Conservation (phyloP, 2,888 invertebrate species). For the Tenthredo distinguenda region DNA sequence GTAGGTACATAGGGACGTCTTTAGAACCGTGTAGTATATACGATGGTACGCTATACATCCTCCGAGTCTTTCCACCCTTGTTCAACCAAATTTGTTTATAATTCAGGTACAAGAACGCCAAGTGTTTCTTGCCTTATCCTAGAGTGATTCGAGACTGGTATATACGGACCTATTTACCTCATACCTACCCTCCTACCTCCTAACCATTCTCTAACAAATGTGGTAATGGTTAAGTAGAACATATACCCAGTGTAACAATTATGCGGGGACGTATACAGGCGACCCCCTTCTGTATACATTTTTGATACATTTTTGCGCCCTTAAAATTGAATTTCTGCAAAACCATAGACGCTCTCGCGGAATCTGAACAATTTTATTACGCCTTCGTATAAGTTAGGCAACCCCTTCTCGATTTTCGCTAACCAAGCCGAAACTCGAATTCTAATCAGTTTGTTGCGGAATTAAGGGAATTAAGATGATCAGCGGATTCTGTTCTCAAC, state of each 20-base stretch:
- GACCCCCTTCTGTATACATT: neutral
- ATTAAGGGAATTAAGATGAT: neutral
- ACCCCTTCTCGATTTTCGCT: neutral
- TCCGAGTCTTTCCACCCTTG: conserved; percentile 33
- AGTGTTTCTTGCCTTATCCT: conserved; percentile 51
- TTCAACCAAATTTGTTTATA: conserved; percentile 53
- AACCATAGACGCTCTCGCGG: neutral
- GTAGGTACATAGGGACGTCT: neutral
- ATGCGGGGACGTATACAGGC: neutral
- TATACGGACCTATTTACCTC: neutral
- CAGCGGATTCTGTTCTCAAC: no score
- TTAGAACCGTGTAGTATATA: neutral
- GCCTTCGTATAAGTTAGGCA: no score
- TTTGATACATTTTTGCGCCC: neutral
- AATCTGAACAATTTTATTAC: neutral
- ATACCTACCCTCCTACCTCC: neutral
- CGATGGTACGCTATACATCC: neutral
- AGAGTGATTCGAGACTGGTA: conserved; percentile 14
- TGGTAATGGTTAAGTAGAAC: neutral
- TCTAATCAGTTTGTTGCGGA: neutral
- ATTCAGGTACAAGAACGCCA: conserved; percentile 47
- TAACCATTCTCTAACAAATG: neutral
- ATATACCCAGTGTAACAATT: neutral
- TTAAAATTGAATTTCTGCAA: neutral
- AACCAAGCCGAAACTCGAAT: neutral